Evolutionary conservation across 1,140 invertebrate genomes (phyloP).

Genomic region (Drosophila saltans): DNA sequence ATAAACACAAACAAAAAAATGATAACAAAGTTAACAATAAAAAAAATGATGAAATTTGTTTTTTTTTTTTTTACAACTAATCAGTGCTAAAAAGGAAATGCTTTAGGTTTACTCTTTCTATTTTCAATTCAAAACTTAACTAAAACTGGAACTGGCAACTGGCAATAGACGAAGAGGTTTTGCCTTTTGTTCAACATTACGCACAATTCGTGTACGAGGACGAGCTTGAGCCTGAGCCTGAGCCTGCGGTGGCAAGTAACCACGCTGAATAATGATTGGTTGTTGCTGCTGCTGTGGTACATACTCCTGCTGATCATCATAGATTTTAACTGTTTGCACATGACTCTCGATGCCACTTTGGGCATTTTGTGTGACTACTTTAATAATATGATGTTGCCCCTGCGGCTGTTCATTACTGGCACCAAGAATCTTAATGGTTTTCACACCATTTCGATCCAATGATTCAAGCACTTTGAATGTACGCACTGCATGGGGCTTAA

Average conservation of each 20-base stretch:
- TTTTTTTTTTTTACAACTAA: conserved; percentile 56
- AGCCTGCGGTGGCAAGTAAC: neutral
- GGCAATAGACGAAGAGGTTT: conserved; percentile 55
- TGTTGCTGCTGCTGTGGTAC: neutral
- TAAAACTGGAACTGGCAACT: conserved; percentile 34
- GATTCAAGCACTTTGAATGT: conserved; percentile 73
- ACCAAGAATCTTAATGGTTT: conserved; percentile 74
- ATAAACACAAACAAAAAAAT: conserved; percentile 39
- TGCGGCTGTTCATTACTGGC: conserved; percentile 64
- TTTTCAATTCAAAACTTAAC: neutral
- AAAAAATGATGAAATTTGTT: conserved; percentile 47
- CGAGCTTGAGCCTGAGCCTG: conserved; percentile 4
- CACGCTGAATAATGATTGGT: neutral
- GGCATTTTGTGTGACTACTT: conserved; percentile 64
- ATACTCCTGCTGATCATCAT: conserved; percentile 57
- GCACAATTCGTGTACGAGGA: conserved; percentile 49
- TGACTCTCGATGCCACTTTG: conserved; percentile 57
- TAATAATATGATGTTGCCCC: conserved; percentile 67
- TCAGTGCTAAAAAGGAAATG: conserved; percentile 61
- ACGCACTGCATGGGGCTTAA: conserved; percentile 58
- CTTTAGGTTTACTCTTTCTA: neutral
- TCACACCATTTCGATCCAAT: conserved; percentile 63
- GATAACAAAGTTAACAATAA: conserved; percentile 13
- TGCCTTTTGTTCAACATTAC: conserved; percentile 15
- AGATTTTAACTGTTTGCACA: conserved; percentile 73